Percentiles rank a stretch among this genome's conserved stretches.
phyloP scores from a whole-genome alignment of 2,113 vertebrate genomes.

The Etheostoma spectabile region DNA sequence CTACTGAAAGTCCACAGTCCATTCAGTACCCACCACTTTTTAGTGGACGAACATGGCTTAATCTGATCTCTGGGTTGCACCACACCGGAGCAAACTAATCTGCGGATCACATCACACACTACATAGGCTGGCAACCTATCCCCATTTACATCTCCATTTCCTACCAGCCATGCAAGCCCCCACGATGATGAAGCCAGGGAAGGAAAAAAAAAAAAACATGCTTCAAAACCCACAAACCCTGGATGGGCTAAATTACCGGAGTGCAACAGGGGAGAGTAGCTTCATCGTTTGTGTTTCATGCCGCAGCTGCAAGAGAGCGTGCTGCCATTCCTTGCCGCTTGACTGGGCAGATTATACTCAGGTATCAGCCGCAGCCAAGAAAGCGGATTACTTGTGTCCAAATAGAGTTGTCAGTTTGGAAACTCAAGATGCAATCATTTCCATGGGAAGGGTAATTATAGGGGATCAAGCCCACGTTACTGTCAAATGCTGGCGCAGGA shows the following conservation, averaged over 20 bases:
- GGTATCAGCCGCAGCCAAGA: constrained; percentile 82
- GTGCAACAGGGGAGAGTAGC: constrained; percentile 55
- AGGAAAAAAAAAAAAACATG: constrained; percentile 24
- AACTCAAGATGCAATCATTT: constrained; percentile 84
- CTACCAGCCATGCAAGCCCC: constrained; percentile 63
- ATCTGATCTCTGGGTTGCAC: constrained; percentile 59
- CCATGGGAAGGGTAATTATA: constrained; percentile 81
- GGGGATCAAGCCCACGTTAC: constrained; percentile 76
- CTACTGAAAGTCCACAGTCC: not conserved
- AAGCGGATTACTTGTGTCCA: constrained; percentile 85
- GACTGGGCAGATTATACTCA: constrained; percentile 83
- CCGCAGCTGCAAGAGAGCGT: constrained; percentile 47
- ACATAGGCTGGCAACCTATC: constrained; percentile 46
- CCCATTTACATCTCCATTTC: constrained; percentile 69
- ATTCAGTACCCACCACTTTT: constrained; percentile 43
- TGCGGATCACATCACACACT: constrained; percentile 58
- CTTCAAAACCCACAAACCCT: constrained; percentile 70
- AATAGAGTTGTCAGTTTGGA: constrained; percentile 86
- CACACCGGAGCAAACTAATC: constrained; percentile 60
- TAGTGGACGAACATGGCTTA: constrained; percentile 49
- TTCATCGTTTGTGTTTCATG: constrained; percentile 68
- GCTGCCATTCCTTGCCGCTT: constrained; percentile 75
- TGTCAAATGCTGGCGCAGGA: constrained; percentile 72
- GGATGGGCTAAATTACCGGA: constrained; percentile 77
- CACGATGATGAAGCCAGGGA: constrained; percentile 56